Conservation (phyloP, 64 coral and sea anemone genomes). For the Montipora efflorescens region DNA sequence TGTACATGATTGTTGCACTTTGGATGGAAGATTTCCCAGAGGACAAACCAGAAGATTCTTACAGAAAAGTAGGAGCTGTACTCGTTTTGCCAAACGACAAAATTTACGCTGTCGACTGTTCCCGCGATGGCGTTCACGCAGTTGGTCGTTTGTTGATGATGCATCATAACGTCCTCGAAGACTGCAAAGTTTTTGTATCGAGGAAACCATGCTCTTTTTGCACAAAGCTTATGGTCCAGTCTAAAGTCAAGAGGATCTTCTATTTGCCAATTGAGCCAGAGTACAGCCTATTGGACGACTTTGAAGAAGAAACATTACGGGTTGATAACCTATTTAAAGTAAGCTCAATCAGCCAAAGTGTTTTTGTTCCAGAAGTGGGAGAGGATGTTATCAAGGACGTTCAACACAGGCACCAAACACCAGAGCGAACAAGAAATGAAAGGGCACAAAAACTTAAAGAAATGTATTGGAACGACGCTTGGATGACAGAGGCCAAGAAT, state of each 20-base stretch:
- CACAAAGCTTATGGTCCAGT: constrained; percentile 76
- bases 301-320: background rate
- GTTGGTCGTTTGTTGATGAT: constrained; percentile 29
- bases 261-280: constrained; percentile 81
- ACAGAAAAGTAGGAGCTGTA: constrained; percentile 66
- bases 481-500: background rate
- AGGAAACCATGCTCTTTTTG: constrained; percentile 78
- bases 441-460: background rate
- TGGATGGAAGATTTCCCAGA: constrained; percentile 43
- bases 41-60: background rate
- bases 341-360: constrained; percentile 18
- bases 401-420: background rate
- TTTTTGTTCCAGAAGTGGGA: constrained; percentile 56
- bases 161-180: constrained; percentile 21
- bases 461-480: background rate
- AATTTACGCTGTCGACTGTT: constrained; percentile 54
- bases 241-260: constrained; percentile 60
- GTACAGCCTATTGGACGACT: background rate
- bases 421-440: background rate
- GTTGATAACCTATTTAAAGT: constrained; percentile 64
- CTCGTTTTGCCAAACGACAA: constrained; percentile 50
- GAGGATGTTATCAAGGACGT: background rate
- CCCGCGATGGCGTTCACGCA: constrained; percentile 58
- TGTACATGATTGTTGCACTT: constrained; percentile 43
- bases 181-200: constrained; percentile 72